These are phyloP conservation scores for Agelastica alni DNA, from an alignment of 2,888 invertebrate genomes.

Conservation along the genomic window DNA sequence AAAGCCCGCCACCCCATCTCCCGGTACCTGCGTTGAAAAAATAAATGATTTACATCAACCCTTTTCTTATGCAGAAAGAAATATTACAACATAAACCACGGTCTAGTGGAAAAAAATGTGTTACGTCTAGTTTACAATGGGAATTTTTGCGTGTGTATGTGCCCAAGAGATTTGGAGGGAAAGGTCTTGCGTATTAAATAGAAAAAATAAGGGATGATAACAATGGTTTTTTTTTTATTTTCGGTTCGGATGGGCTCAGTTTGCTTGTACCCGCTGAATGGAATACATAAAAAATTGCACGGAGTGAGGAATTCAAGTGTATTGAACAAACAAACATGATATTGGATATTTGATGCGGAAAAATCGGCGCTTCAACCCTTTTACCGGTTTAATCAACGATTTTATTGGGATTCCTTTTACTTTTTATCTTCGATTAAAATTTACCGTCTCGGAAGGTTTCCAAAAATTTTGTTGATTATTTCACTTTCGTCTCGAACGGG, in stretches of 20 bases:
- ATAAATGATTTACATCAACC: constrained; percentile 41
- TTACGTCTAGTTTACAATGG: constrained; percentile 52
- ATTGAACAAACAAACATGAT: constrained; percentile 33
- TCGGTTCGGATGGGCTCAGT: constrained; percentile 30
- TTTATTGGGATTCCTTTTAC: constrained; percentile 7
- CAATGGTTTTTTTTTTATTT: constrained; percentile 32
- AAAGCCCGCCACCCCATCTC: constrained; percentile 39
- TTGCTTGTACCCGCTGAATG: constrained; percentile 32
- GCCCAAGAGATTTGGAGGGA: constrained; percentile 31
- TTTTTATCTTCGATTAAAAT: too few relatives aligned
- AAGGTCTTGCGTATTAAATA: constrained; percentile 9
- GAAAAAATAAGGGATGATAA: constrained; percentile 31
- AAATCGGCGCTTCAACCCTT: constrained; percentile 20
- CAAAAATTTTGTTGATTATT: too few relatives aligned
- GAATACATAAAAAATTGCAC: constrained; percentile 32
- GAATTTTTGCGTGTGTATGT: constrained; percentile 24
- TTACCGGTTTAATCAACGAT: constrained; percentile 11
- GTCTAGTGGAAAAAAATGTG: constrained; percentile 56
- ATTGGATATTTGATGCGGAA: constrained; percentile 26
- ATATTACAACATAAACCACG: constrained; percentile 59
- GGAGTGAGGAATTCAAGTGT: constrained; percentile 31
- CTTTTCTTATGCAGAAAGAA: constrained; percentile 49
- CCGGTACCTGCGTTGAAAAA: constrained; percentile 41
- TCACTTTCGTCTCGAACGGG: too few relatives aligned
- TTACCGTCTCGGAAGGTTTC: too few relatives aligned